phyloP scores from a whole-genome alignment of 2,888 invertebrate species.

The Gymnoscelis rufifasciata region DNA sequence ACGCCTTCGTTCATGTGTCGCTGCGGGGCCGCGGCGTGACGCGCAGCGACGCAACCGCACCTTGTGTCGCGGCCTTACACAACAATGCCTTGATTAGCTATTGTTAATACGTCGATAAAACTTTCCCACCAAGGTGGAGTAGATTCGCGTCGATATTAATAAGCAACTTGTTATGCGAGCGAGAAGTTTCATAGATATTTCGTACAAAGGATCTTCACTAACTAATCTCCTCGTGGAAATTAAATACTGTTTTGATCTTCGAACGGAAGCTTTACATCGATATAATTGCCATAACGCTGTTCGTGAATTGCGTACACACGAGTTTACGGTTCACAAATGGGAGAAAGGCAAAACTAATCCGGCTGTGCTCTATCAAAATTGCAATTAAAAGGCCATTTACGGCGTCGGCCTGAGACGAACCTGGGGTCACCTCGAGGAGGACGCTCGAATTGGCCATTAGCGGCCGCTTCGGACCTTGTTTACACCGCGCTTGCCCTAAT shows the following conservation, averaged over 20 bases:
- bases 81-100: conserved; percentile 52
- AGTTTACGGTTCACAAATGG: conserved; percentile 34
- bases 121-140: conserved; percentile 22
- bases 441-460: conserved; percentile 79
- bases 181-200: conserved; percentile 12
- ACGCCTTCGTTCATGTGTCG: conserved; percentile 66
- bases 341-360: conserved; percentile 65
- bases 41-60: neutral
- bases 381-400: conserved; percentile 78
- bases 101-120: conserved; percentile 29
- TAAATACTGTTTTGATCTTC: neutral
- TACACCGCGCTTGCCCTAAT: conserved; percentile 80
- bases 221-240: conserved; percentile 3
- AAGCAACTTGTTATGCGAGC: conserved; percentile 13
- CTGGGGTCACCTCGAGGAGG: conserved; percentile 74
- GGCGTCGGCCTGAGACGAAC: conserved; percentile 62
- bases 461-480: conserved; percentile 78
- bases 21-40: conserved; percentile 37
- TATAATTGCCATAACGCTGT: conserved; percentile 4
- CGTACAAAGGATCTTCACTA: conserved; percentile 1
- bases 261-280: neutral
- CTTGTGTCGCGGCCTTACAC: conserved; percentile 22
- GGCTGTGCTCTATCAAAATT: conserved; percentile 69
- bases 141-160: conserved; percentile 22
- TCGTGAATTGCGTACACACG: conserved; percentile 10